Evolutionary conservation across 1,140 invertebrate species (phyloP).

Genomic region (Drosophila funebris): DNA sequence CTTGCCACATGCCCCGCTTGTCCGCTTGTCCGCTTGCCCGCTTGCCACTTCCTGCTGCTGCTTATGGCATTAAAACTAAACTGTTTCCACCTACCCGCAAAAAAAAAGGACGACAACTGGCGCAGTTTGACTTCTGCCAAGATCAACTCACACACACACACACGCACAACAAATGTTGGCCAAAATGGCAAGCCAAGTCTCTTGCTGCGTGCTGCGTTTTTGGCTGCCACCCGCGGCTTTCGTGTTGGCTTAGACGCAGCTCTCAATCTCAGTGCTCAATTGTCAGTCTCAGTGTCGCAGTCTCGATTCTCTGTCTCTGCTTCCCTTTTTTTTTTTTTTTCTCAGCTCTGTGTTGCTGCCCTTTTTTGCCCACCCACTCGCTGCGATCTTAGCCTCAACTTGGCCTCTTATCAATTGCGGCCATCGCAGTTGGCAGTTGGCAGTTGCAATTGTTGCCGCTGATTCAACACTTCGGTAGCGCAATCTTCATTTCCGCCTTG

Average conservation of each 20-base stretch:
- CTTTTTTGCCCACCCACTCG: slow-evolving; percentile 7
- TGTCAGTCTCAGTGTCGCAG: not conserved
- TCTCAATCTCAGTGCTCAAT: slow-evolving; percentile 13
- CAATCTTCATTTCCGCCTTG: slow-evolving; percentile 58
- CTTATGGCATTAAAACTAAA: slow-evolving; percentile 74
- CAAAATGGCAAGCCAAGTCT: slow-evolving; percentile 32
- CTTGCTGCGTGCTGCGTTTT: slow-evolving; percentile 62
- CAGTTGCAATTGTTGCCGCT: slow-evolving; percentile 40
- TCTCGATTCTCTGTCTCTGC: not conserved
- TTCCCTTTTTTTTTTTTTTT: not conserved
- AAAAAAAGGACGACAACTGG: slow-evolving; percentile 55
- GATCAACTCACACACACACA: slow-evolving; percentile 6
- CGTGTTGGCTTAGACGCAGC: slow-evolving; percentile 63
- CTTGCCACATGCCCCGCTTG: slow-evolving; percentile 1
- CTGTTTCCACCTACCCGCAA: slow-evolving; percentile 74
- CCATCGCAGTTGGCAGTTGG: slow-evolving; percentile 46
- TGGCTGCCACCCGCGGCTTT: slow-evolving; percentile 66
- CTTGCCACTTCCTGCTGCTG: slow-evolving; percentile 55
- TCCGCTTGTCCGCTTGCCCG: slow-evolving; percentile 1
- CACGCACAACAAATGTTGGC: slow-evolving; percentile 20
- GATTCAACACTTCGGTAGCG: slow-evolving; percentile 68
- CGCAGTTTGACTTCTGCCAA: slow-evolving; percentile 65
- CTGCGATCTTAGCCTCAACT: slow-evolving; percentile 5
- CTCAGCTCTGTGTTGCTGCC: not conserved
- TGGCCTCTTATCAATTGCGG: slow-evolving; percentile 41